Conservation (phyloP, 2,113 vertebrate species). For the Tylochromis polylepis region DNA sequence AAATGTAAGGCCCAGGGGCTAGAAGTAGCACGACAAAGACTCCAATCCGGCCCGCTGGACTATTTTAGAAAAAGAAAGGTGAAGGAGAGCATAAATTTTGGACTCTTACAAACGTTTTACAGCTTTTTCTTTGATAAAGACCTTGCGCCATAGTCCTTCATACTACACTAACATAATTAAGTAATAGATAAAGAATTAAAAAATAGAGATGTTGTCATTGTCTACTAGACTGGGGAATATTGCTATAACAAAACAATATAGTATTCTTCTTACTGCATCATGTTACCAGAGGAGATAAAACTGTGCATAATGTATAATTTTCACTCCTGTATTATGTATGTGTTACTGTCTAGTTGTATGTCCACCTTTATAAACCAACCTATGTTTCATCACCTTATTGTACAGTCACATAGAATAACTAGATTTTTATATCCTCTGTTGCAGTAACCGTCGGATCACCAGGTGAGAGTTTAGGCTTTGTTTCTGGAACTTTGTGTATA, state of each 20-base stretch:
- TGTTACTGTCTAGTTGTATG: not conserved
- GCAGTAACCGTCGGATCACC: conserved; percentile 82
- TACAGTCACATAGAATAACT: not conserved
- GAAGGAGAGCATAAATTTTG: not conserved
- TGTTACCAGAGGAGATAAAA: not conserved
- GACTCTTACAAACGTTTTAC: not conserved
- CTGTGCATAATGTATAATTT: not conserved
- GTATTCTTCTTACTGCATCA: not conserved
- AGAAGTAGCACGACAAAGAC: not conserved
- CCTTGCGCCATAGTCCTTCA: not conserved
- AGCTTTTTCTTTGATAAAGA: not conserved
- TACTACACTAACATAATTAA: not conserved
- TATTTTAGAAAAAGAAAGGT: not conserved
- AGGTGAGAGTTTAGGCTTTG: conserved; percentile 69
- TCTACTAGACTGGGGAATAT: not conserved
- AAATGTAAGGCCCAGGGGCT: not conserved
- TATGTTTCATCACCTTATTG: not conserved
- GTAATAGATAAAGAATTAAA: not conserved
- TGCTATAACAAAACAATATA: not conserved
- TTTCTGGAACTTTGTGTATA: not conserved
- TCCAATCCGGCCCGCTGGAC: not conserved
- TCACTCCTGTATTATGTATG: not conserved
- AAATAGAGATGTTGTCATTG: not conserved
- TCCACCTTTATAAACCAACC: not conserved
- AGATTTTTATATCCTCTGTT: conserved; percentile 24